phyloP scores from a whole-genome alignment of 2,113 vertebrate species.

The Nipponia nippon region DNA sequence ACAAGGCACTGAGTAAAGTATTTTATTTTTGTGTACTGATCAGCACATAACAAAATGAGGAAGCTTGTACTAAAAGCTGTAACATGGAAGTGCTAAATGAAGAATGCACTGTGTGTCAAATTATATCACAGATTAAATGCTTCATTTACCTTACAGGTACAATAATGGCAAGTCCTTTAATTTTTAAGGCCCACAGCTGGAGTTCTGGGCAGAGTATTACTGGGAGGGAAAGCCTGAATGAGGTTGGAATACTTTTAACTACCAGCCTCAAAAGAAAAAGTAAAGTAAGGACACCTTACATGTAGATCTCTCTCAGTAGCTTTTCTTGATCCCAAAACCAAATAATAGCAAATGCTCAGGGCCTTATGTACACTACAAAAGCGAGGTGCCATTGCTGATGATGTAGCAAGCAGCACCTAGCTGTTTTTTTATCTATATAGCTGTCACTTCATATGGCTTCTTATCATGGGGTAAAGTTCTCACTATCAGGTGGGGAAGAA shows the following conservation, averaged over 20 bases:
- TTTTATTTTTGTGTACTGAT: not conserved
- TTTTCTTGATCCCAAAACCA: not conserved
- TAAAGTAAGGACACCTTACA: not conserved
- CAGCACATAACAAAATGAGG: not conserved
- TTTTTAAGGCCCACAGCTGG: not conserved
- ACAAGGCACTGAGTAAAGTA: not conserved
- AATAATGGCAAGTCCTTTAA: not conserved
- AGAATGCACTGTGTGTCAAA: not conserved
- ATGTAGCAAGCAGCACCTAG: not conserved
- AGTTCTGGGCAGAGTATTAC: not conserved
- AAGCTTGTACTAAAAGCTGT: not conserved
- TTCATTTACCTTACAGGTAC: not conserved
- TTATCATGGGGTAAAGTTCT: not conserved
- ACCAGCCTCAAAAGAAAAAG: not conserved
- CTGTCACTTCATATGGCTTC: not conserved
- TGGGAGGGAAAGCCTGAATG: not conserved
- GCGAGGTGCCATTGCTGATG: not conserved
- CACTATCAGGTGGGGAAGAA: not conserved
- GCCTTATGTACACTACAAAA: not conserved
- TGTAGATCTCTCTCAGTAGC: not conserved
- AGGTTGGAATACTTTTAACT: not conserved
- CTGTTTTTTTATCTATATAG: accelerated
- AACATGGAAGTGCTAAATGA: not conserved
- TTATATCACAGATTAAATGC: not conserved
- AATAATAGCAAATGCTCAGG: not conserved